Evolutionary conservation across 1,140 invertebrate species (phyloP), one percentile per base, ranked within the genome.

Genomic region (Cydia splendana): DNA sequence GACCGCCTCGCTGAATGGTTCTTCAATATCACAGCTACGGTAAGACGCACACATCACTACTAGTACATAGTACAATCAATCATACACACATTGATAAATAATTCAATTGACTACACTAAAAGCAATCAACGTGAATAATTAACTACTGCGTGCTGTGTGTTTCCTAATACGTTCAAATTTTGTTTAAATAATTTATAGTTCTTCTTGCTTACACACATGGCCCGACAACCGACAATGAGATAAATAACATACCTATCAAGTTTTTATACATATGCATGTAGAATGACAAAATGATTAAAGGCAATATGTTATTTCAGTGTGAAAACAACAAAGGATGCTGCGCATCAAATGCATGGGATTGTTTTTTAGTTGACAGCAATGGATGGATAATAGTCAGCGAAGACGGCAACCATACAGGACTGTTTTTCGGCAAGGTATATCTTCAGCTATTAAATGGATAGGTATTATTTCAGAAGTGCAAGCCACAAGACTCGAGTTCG

Each of bases 311-410:
- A 57, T 92, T 93, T 42, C 85, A 96, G 94, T 95, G 94, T 86
- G 94, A 94, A 75, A 94, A 95, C 53, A 86, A 83, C 28, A 88
- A 90, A 65, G 91, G 93, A 38, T 96, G 95, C 78, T 98, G 97
- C 86, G 94, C 94, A 7, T 95, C 95, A 12, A 94, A 95, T 45
- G 94, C 95, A 48, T 94, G 97, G 81, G 96, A 97, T 75, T 99
- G 98, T 87, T 98, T 96, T 87, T 93, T 99, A 42, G 91, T 99
- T 18, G 98, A 99, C 88, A 98, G 98, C 88, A 98, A 98, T 88
- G 98, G 97, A 4, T 99, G 96, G 92, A 95, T 99, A 13, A 92
- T 97, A 0, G 95, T 98, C 13, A 96, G 96, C 2, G 95, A 97
- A 84, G 94, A 95, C n/a, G 87, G 93, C 1, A 91, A 91, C 6